Evolutionary conservation across 2,888 invertebrate species (phyloP).

Genomic region (Acrocyrtus sp.): DNA sequence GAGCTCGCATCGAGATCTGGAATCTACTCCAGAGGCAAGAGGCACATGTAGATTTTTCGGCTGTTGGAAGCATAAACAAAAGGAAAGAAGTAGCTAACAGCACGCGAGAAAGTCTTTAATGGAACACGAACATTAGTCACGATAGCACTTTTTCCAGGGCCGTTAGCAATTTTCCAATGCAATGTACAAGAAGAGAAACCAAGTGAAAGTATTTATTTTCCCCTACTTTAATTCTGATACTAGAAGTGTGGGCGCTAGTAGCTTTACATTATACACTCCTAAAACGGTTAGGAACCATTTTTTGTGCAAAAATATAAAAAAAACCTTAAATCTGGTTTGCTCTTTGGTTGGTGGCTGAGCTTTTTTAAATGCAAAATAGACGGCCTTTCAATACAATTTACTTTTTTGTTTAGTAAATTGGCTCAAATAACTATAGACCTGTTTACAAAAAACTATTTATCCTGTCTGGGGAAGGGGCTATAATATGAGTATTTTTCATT

Average conservation of each 20-base stretch:
- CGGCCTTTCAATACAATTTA: constrained; percentile 41
- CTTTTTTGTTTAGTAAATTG: constrained; percentile 31
- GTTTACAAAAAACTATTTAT: neutral
- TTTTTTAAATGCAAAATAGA: no score
- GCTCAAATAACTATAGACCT: constrained; percentile 37
- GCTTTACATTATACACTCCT: no score
- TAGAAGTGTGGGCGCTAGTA: no score
- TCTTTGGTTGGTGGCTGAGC: constrained; percentile 4
- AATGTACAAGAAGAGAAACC: constrained; percentile 37
- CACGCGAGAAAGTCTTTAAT: constrained; percentile 62
- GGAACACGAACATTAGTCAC: constrained; percentile 57
- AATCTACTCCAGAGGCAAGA: neutral
- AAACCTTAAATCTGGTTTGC: constrained; percentile 25
- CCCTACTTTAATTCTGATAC: constrained; percentile 31
- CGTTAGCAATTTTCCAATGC: constrained; percentile 52
- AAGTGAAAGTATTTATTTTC: constrained; percentile 50
- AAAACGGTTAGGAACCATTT: constrained; percentile 36
- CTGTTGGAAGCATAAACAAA: constrained; percentile 24
- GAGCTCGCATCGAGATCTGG: constrained; percentile 10
- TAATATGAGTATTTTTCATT: constrained; percentile 21
- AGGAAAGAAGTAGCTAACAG: constrained; percentile 34
- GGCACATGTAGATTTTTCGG: neutral
- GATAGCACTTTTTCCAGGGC: constrained; percentile 55
- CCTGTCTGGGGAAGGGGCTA: neutral
- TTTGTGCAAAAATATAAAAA: constrained; percentile 29